phyloP scores from a whole-genome alignment of 1,140 invertebrate genomes.

The Thaumetopoea pityocampa region DNA sequence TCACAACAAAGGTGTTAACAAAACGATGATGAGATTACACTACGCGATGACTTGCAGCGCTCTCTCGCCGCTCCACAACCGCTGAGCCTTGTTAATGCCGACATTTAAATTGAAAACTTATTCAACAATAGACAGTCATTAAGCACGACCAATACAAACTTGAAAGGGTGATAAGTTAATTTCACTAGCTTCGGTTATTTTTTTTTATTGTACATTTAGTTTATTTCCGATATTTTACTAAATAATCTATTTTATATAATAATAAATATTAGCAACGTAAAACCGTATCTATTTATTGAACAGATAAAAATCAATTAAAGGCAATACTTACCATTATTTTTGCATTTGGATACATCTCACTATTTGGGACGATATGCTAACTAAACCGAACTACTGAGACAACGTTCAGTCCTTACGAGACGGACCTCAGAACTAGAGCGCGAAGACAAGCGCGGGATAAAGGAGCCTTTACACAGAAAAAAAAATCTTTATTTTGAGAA shows the following conservation, averaged over 20 bases:
- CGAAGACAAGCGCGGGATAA: slow-evolving; percentile 16
- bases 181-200: slow-evolving; percentile 2
- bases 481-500: slow-evolving; percentile 30
- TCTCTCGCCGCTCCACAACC: slow-evolving; percentile 7
- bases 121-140: slow-evolving; percentile 35
- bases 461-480: slow-evolving; percentile 32
- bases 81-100: slow-evolving; percentile 18
- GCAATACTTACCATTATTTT: slow-evolving; percentile 37
- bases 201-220: background rate
- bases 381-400: slow-evolving; percentile 19
- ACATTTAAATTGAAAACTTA: slow-evolving; percentile 35
- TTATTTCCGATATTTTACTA: background rate
- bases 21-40: background rate
- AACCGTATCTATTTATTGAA: background rate
- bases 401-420: slow-evolving; percentile 29
- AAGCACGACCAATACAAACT: slow-evolving; percentile 27
- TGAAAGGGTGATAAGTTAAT: slow-evolving; percentile 17
- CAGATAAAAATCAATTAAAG: slow-evolving; percentile 9
- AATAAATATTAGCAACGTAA: background rate
- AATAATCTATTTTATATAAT: background rate
- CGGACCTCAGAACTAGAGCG: slow-evolving; percentile 19
- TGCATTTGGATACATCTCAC: slow-evolving; percentile 38
- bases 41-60: slow-evolving; percentile 17
- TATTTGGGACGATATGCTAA: slow-evolving; percentile 9
- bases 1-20: slow-evolving; percentile 19